Percentiles rank a stretch among this genome's conserved stretches.
Conservation (phyloP, 2,888 invertebrate genomes). For the Linnaemya vulpina region DNA sequence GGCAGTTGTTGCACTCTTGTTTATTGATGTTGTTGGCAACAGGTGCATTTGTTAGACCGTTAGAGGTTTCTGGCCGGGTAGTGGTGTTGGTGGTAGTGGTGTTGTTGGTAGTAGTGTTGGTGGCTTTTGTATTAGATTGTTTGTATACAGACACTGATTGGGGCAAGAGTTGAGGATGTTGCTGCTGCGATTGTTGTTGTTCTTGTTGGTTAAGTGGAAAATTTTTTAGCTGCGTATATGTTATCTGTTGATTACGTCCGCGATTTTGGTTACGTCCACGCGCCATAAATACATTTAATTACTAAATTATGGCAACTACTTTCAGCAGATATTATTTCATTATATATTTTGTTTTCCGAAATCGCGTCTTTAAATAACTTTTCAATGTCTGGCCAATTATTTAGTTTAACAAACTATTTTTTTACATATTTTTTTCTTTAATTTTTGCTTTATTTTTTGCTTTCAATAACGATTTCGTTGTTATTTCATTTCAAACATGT, state of each 20-base stretch:
- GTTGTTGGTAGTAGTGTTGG: constrained; percentile 28
- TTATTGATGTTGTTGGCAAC: constrained; percentile 68
- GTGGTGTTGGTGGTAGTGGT: constrained; percentile 49
- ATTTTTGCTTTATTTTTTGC: constrained; percentile 35
- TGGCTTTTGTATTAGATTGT: constrained; percentile 60
- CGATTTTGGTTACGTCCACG: constrained; percentile 83
- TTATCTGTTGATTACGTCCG: constrained; percentile 76
- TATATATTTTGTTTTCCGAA: constrained; percentile 24
- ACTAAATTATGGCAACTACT: constrained; percentile 78
- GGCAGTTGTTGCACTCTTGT: constrained; percentile 43
- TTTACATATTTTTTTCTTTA: not conserved
- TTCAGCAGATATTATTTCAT: constrained; percentile 48
- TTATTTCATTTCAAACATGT: not conserved
- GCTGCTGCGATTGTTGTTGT: constrained; percentile 60
- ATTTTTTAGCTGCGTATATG: constrained; percentile 70
- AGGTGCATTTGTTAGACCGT: constrained; percentile 73
- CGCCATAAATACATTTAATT: constrained; percentile 82
- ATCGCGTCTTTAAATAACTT: constrained; percentile 40
- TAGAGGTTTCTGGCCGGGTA: constrained; percentile 58
- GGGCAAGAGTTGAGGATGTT: constrained; percentile 65
- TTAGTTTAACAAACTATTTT: constrained; percentile 21
- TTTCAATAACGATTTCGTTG: constrained; percentile 5
- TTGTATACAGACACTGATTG: constrained; percentile 58
- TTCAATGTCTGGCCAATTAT: constrained; percentile 48
- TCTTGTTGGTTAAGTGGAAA: constrained; percentile 63